phyloP scores from a whole-genome alignment of 2,888 invertebrate species.

The Gasteruption jaculator region DNA sequence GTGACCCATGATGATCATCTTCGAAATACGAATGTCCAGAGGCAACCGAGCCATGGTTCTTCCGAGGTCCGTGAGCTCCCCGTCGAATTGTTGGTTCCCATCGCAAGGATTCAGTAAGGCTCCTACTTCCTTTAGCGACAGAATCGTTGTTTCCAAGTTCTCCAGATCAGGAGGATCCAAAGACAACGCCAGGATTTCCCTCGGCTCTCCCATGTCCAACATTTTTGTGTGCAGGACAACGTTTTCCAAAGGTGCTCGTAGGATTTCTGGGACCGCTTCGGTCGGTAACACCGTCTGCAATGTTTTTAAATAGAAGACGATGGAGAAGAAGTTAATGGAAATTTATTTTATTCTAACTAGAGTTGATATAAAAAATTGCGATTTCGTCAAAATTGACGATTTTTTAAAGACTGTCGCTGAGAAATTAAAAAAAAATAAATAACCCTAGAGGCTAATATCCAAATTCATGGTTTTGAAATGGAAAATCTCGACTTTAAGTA shows the following conservation, averaged over 20 bases:
- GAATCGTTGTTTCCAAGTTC: constrained; percentile 76
- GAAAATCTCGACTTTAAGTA: too few relatives aligned
- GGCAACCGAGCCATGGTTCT: constrained; percentile 78
- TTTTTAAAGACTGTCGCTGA: too few relatives aligned
- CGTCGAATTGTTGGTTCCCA: constrained; percentile 62
- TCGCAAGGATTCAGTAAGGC: constrained; percentile 63
- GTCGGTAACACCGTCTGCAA: constrained; percentile 45
- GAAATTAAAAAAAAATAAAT: too few relatives aligned
- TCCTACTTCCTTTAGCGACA: constrained; percentile 84
- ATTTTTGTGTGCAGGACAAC: constrained; percentile 77
- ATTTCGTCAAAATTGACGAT: constrained; percentile 4
- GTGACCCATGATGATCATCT: constrained; percentile 82
- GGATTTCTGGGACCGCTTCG: constrained; percentile 70
- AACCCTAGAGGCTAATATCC: too few relatives aligned
- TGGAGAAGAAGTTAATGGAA: constrained; percentile 1
- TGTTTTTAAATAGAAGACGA: too few relatives aligned
- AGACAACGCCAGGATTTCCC: constrained; percentile 76
- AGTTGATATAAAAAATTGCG: neutral
- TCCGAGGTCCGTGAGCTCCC: constrained; percentile 84
- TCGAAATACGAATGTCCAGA: constrained; percentile 74
- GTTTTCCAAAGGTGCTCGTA: constrained; percentile 75
- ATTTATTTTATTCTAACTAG: constrained; percentile 3
- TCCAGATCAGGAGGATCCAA: constrained; percentile 82
- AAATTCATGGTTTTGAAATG: too few relatives aligned
- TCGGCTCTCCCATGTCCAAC: constrained; percentile 75